Percentiles rank a stretch among this genome's conserved stretches.
These are phyloP conservation scores for Mohoua ochrocephala DNA, from an alignment of 2,113 vertebrate species.

Conservation along the genomic window DNA sequence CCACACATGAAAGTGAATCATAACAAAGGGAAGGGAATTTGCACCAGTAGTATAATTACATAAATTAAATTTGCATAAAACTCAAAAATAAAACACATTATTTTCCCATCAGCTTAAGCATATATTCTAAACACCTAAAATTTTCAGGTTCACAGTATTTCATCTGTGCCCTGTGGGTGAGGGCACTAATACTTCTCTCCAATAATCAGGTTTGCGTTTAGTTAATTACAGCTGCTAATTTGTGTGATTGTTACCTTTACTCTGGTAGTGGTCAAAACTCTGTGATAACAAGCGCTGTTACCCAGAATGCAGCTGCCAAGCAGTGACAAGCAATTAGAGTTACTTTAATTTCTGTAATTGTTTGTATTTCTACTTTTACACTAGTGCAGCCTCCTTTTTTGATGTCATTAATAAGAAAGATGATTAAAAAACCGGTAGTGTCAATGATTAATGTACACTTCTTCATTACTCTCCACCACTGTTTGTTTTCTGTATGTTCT, in stretches of 20 bases:
- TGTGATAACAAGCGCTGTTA: not conserved
- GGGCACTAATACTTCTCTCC: not conserved
- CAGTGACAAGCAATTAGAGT: not conserved
- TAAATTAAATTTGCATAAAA: not conserved
- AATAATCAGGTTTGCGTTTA: not conserved
- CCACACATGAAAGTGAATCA: fast-evolving
- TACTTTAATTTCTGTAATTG: not conserved
- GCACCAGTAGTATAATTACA: not conserved
- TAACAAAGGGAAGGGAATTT: not conserved
- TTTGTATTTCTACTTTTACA: not conserved
- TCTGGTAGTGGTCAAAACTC: not conserved
- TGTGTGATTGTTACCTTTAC: not conserved
- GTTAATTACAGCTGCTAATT: not conserved
- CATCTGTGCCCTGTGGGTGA: not conserved
- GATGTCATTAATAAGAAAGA: not conserved
- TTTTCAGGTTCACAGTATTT: not conserved
- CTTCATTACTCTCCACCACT: constrained; percentile 20
- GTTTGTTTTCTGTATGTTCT: constrained; percentile 20
- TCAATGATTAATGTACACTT: constrained; percentile 21
- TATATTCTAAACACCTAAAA: not conserved
- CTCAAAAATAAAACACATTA: not conserved
- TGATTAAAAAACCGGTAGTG: not conserved
- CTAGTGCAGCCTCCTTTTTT: not conserved
- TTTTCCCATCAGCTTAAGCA: not conserved
- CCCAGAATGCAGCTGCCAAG: not conserved